A percentile compares a stretch with the other conserved stretches of the same genome.
Evolutionary conservation across 2,113 vertebrate species (phyloP).

Genomic region (Steatornis caripensis): DNA sequence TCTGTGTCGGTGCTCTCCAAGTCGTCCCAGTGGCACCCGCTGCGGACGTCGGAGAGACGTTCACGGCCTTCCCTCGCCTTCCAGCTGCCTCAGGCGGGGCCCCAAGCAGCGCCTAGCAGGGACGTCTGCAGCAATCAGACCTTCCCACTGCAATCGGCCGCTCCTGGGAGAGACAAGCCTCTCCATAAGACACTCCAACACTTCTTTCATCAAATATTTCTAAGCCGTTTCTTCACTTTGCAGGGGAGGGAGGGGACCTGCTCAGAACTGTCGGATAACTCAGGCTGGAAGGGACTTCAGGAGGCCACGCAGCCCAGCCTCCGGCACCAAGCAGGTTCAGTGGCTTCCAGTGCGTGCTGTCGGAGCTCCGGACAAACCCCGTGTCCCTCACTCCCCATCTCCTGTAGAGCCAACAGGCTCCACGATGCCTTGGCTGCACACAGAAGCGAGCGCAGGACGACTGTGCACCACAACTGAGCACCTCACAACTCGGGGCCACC

Average conservation of each 20-base stretch:
- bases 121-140: background rate
- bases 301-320: background rate
- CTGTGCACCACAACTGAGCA: background rate
- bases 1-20: background rate
- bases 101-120: background rate
- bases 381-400: background rate
- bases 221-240: background rate
- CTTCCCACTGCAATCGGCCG: background rate
- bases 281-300: background rate
- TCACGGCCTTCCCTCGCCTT: background rate
- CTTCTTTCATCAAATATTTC: background rate
- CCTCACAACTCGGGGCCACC: background rate
- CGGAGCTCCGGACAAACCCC: background rate
- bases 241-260: background rate
- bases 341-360: background rate
- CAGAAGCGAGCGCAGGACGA: accelerated
- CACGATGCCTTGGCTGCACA: background rate
- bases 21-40: background rate
- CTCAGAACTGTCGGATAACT: background rate
- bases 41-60: background rate
- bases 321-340: background rate
- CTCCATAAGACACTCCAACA: background rate
- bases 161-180: background rate
- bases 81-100: background rate
- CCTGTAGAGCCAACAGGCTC: background rate